These are phyloP conservation scores for Anastrepha ludens DNA, from an alignment of 1,140 invertebrate species.

Conservation along the genomic window DNA sequence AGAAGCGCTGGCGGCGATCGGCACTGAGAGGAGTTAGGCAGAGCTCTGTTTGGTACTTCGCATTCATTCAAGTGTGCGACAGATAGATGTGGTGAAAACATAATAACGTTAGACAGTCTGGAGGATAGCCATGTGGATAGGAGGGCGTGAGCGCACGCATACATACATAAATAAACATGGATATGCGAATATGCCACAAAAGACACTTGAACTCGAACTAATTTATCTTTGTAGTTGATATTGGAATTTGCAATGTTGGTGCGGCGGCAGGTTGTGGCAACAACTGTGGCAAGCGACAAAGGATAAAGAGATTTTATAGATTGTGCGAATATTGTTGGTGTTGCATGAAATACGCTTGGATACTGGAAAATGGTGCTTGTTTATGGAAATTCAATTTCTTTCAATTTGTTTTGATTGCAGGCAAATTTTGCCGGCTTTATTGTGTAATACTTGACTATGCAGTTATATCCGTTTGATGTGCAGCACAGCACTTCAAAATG, in stretches of 20 bases:
- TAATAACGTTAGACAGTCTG: slow-evolving; percentile 39
- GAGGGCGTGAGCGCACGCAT: not conserved
- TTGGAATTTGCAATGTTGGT: not conserved
- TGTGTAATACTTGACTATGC: not conserved
- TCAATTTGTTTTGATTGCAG: slow-evolving; percentile 7
- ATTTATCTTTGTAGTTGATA: not conserved
- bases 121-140: not conserved
- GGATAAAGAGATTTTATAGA: slow-evolving; percentile 29
- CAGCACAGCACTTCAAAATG: not conserved
- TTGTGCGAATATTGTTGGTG: not conserved
- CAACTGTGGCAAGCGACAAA: not conserved
- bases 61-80: slow-evolving; percentile 43
- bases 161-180: not conserved
- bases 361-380: not conserved
- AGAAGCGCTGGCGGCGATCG: not conserved
- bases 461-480: too few relatives aligned
- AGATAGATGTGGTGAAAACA: slow-evolving; percentile 26
- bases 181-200: not conserved
- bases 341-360: not conserved
- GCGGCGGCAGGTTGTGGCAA: not conserved
- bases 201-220: slow-evolving; percentile 26
- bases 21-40: not conserved
- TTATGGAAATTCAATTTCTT: slow-evolving; percentile 13
- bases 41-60: slow-evolving; percentile 4
- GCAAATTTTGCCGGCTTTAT: not conserved